Evolutionary conservation across 2,797 vertebrate species (phyloP), one percentile per base, ranked within the genome.

Genomic region (Carapus acus): DNA sequence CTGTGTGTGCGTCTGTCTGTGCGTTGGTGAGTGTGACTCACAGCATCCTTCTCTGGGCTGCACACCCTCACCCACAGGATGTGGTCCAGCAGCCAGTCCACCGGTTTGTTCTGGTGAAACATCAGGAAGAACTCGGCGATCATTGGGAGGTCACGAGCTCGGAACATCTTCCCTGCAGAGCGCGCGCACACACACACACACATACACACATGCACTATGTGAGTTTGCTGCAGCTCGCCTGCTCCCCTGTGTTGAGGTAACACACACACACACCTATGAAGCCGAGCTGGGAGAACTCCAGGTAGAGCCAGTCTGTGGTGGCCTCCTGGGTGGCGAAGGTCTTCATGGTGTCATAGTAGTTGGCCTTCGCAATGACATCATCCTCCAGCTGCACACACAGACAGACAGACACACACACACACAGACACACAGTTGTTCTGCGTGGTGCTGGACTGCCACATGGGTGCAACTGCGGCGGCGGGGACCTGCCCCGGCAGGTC

Each of bases 31-130:
- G 8, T 6, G 1, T 7, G 11, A 90, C 92, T 90, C 77, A 97
- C 93, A 13, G 23, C 6, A 29, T 84, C 67, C 58, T 88, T 92
- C 76, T 88, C 90, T 20, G 87, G 87, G 65, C 76, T 74, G 79
- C 94, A 96, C 11, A 79, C 73, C 81, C 94, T 96, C 47, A 94
- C 85, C 84, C 88, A 91, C 49, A 94, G 83, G 48, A 95, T 81
- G 68, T 94, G 89, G 61, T 91, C 88, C 43, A 96, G 61, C 47
- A 96, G 87, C 90, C 90, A 90, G 72, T 97, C 93, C 47, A 94
- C 72, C 0, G 94, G 94, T 69, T 94, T 96, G 75, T 93, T 91
- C 78, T 83, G 89, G 81, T 93, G 86, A 74, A 96, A 96, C 93
- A 95, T 95, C 69, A 96, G 81, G 76, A 96, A 89, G 74, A 97